Conservation (phyloP, 2,113 vertebrate genomes). For the Steatornis caripensis region DNA sequence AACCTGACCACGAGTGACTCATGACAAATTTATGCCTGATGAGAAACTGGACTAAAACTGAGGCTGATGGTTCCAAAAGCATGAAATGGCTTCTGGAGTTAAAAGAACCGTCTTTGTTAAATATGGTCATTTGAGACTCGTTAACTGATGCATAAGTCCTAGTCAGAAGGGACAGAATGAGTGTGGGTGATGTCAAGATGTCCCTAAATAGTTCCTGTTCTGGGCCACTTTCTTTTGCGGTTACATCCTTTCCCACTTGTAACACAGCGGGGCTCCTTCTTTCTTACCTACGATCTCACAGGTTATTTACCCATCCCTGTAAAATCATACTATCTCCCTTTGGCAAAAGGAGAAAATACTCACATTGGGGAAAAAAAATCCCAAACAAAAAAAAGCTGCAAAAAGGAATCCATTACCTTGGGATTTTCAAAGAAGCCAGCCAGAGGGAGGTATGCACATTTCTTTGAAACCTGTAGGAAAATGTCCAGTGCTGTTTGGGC, state of each 20-base stretch:
- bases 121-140: not conserved
- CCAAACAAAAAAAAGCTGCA: not conserved
- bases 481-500: not conserved
- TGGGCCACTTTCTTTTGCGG: not conserved
- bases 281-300: not conserved
- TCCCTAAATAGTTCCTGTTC: not conserved
- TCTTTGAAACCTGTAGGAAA: not conserved
- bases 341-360: not conserved
- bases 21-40: not conserved
- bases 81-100: not conserved
- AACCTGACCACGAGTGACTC: not conserved
- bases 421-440: not conserved
- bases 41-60: not conserved
- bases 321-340: fast-evolving
- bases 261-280: not conserved
- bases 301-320: not conserved
- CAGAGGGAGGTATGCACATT: not conserved
- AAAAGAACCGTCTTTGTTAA: not conserved
- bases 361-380: not conserved
- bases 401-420: not conserved
- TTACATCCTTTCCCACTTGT: not conserved
- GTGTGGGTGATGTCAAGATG: not conserved
- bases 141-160: not conserved
- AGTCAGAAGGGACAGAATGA: not conserved
- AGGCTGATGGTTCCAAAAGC: not conserved